Conservation (phyloP, 1,140 invertebrate species). For the Trichonephila clavipes region DNA sequence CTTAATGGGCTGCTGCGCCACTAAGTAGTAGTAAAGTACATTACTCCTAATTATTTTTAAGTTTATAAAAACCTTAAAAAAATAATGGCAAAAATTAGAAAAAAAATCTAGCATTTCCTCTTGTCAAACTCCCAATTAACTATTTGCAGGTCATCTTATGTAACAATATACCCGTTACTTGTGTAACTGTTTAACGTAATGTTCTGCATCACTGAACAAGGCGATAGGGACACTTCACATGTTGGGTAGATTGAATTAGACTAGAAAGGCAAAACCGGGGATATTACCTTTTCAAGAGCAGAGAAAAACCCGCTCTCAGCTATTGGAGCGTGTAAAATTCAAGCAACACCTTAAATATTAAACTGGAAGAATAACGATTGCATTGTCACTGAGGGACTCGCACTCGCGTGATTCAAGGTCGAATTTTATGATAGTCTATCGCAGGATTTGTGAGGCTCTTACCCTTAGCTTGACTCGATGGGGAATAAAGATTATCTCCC, state of each 20-base stretch:
- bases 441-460: background rate
- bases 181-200: no score
- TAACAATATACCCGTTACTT: no score
- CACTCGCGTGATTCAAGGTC: background rate
- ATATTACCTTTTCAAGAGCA: background rate
- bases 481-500: background rate
- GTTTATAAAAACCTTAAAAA: no score
- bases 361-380: background rate
- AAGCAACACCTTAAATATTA: background rate
- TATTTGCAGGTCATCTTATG: no score
- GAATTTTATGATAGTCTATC: background rate
- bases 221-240: background rate
- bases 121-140: no score
- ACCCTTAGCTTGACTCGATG: background rate
- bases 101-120: no score
- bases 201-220: background rate
- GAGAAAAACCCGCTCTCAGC: background rate
- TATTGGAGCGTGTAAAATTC: background rate
- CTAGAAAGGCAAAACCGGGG: background rate
- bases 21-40: no score
- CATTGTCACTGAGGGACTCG: background rate
- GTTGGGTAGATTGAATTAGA: background rate
- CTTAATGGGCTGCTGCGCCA: no score
- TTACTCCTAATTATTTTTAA: no score
- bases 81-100: no score